Conservation (phyloP, 2,797 vertebrate genomes). For the Diplodus sargus region DNA sequence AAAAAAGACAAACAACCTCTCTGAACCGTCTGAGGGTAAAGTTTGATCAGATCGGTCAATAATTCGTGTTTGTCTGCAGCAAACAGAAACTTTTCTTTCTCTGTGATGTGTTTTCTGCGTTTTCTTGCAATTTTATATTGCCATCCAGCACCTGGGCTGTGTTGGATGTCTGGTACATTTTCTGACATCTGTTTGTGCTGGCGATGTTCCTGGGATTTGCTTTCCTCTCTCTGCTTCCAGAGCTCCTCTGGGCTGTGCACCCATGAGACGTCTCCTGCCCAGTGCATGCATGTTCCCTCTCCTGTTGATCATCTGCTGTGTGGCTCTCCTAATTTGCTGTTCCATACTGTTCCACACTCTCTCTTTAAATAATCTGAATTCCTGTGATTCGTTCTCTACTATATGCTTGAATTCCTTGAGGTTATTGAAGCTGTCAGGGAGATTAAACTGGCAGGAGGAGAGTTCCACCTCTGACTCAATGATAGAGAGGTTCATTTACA, state of each 20-base stretch:
- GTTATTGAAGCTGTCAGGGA: background rate
- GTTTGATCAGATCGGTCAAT: constrained; percentile 15
- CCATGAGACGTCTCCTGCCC: constrained; percentile 17
- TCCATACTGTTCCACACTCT: background rate
- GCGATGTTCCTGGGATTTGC: constrained; percentile 42
- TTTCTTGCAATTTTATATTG: constrained; percentile 25
- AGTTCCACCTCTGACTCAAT: background rate
- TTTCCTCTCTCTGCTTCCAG: constrained; percentile 33
- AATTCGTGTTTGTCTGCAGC: background rate
- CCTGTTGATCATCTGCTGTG: constrained; percentile 23
- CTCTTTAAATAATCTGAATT: background rate
- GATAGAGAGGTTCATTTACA: no score
- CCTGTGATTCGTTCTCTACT: background rate
- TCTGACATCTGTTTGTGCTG: constrained; percentile 60
- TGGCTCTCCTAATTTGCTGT: background rate
- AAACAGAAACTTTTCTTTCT: background rate
- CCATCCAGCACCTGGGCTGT: constrained; percentile 18
- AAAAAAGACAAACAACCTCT: background rate
- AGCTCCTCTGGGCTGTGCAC: constrained; percentile 29
- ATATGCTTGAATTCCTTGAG: background rate
- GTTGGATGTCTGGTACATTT: constrained; percentile 33
- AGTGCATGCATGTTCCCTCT: constrained; percentile 2
- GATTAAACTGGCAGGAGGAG: background rate
- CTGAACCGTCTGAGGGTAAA: background rate
- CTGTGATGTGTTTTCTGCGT: constrained; percentile 4